Base-by-base conservation (phyloP, 2,888 invertebrate species). In the Ecliptopera silaceata region DNA sequence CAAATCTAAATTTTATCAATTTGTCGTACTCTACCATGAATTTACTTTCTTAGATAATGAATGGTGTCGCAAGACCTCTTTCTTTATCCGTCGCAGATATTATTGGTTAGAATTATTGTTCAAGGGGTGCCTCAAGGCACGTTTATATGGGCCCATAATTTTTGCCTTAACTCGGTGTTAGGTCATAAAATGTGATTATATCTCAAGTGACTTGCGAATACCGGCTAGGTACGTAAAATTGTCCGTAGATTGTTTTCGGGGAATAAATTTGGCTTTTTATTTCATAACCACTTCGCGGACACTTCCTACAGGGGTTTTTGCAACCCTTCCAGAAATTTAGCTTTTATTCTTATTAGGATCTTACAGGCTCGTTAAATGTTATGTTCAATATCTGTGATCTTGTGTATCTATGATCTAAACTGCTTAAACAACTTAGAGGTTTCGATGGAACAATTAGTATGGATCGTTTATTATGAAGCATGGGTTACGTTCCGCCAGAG, bases 111-210 rank as follows among this genome's bases (percentile, higher is more conserved):
- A 89, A 79, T 90, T 88, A 88, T 86, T 80, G 80, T 77, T 69
- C 67, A 53, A 76, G 86, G 88, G 88, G 88, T 83, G 88, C 89
- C 90, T 70, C 86, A 83, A 82, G 88, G 86, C 80, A 68, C 75
- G 58, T 71, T 76, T 82, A 74, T 76, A 81, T 72, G 74, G 80
- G 76, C 74, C 84, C 88, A 89, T 90, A 88, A 91, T 88, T 91
- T 89, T 88, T 87, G 85, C 82, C 79, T 80, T 86, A 87, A 88
- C 88, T 88, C 86, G 81, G 89, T 88, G 90, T 84, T 86, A 90
- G 85, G 83, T 84, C 86, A 88, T 91, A 91, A 91, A 90, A 81
- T 75, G 82, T 77, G 91, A 90, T 91, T 80, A 86, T 88, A 90
- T 91, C 90, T 85, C 65, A 72, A 86, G 82, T 76, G 80, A 83